Conservation (phyloP, 2,113 vertebrate species). For the Laterallus jamaicensis region DNA sequence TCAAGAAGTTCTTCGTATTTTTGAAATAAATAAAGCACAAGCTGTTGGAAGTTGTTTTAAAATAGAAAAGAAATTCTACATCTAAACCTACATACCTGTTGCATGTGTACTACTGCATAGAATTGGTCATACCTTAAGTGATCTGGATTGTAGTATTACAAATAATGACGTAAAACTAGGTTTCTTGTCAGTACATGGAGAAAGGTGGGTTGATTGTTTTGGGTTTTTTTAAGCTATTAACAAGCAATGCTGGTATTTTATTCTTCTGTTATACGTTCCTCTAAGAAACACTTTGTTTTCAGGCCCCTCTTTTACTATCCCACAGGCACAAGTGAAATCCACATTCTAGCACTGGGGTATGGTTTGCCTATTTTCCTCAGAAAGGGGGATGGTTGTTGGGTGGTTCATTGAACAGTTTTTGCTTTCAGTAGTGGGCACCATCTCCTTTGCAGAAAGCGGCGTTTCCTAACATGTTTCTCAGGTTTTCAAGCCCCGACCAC, state of each 20-base stretch:
- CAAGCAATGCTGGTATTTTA: background rate
- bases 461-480: background rate
- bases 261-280: background rate
- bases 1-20: background rate
- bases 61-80: background rate
- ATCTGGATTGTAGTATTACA: background rate
- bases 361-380: background rate
- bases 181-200: background rate
- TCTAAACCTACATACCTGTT: background rate
- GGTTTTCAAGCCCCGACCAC: background rate
- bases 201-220: background rate
- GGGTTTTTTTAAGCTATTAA: background rate
- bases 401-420: background rate
- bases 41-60: background rate
- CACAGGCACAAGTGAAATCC: background rate
- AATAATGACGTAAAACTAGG: background rate
- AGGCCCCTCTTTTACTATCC: background rate
- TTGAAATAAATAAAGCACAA: background rate
- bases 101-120: background rate
- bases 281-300: background rate
- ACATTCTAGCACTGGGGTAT: background rate
- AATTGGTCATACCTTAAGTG: background rate
- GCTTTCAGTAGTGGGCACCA: background rate
- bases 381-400: background rate
- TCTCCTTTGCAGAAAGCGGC: background rate